Evolutionary conservation across 2,888 invertebrate genomes (phyloP), one percentile per base, ranked within the genome.

Genomic region (Encarsia formosa): DNA sequence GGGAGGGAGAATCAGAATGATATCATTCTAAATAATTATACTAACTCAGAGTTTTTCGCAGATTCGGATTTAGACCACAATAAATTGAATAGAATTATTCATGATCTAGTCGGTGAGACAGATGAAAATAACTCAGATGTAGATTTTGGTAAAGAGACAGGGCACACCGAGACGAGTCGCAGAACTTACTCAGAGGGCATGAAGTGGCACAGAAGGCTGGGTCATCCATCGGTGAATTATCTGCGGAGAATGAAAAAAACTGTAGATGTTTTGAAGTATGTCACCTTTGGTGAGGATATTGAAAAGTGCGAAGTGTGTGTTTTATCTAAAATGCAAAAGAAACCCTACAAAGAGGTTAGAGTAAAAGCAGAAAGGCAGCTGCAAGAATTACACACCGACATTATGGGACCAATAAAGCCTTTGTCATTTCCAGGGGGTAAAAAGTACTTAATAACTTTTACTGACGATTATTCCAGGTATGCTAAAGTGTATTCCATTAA

Each of bases 381-480:
- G 59, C 60, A 29, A n/a, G 53, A 5, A 59, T 61, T 57, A 58
- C 59, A 16, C n/a, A n/a, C n/a, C n/a, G n/a, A n/a, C n/a, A n/a
- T n/a, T n/a, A n/a, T n/a, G n/a, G n/a, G n/a, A n/a, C 57, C 56
- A 37, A 61, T 62, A n/a, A 59, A 57, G 47, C 58, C 56, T 0
- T 22, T 6, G 15, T 56, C 54, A 9, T 51, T 34, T 37, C 52
- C 52, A 37, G 54, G 59, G 0, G 37, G 38, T 20, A 58, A 57
- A 42, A 59, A 45, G 34, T 59, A 59, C 8, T n/a, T n/a, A n/a
- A 47, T 51, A 23, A 46, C 40, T 3, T 61, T 58, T 20, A 37
- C 59, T 29, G 59, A 61, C 29, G 57, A 62, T 49, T 59, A 58
- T 47, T 43, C 32, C 18, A 53, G 58, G 34, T 56, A 45, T 41